phyloP scores from a whole-genome alignment of 1,140 invertebrate genomes.

The Periplaneta americana region DNA sequence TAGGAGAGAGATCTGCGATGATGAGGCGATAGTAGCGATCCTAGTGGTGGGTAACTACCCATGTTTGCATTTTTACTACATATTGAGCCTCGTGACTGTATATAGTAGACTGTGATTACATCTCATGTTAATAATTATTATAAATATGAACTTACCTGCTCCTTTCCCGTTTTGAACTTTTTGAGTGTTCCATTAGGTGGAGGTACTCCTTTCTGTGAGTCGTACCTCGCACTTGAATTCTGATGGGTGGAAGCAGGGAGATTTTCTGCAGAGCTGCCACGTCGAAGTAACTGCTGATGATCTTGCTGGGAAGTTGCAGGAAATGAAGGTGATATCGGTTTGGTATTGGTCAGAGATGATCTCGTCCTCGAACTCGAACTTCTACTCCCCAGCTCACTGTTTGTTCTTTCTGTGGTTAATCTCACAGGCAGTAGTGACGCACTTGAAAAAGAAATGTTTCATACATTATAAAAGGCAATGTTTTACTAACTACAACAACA shows the following conservation, averaged over 20 bases:
- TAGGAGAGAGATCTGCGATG: too few species aligned
- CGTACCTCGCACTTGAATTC: not conserved
- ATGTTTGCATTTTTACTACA: too few species aligned
- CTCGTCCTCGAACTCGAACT: not conserved
- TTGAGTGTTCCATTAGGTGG: constrained; percentile 28
- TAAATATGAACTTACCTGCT: constrained; percentile 27
- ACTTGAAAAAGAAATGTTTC: not conserved
- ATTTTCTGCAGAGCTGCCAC: not conserved
- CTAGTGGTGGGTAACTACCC: too few species aligned
- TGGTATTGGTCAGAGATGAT: not conserved
- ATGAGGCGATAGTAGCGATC: too few species aligned
- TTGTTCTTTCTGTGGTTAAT: not conserved
- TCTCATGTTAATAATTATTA: too few species aligned
- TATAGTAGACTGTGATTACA: too few species aligned
- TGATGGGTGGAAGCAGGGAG: not conserved
- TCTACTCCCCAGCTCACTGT: not conserved
- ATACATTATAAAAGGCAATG: too few species aligned
- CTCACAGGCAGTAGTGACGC: not conserved
- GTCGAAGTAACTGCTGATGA: too few species aligned
- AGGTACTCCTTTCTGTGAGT: not conserved
- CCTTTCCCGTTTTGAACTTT: constrained; percentile 43
- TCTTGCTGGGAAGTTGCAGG: not conserved
- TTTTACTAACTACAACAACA: too few species aligned
- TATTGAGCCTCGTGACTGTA: too few species aligned
- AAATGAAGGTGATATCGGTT: not conserved